Evolutionary conservation across 1,140 invertebrate species (phyloP).

Genomic region (Heliothis subflexa): DNA sequence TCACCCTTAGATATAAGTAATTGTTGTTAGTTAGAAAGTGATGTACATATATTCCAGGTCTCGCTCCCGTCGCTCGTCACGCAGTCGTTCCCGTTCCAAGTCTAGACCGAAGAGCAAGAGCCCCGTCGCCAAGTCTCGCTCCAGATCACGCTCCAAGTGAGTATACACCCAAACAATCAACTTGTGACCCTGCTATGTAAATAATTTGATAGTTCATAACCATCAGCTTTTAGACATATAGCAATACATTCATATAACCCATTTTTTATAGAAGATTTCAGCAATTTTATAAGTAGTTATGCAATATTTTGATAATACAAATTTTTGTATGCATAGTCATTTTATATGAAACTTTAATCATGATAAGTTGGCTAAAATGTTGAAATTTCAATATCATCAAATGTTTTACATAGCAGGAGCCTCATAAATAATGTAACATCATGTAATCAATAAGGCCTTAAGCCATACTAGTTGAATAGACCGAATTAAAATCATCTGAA

Average conservation of each 20-base stretch:
- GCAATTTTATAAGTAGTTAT: not conserved
- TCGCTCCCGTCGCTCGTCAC: slow-evolving; percentile 87
- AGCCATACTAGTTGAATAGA: slow-evolving; percentile 6
- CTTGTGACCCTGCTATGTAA: slow-evolving; percentile 27
- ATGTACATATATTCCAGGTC: slow-evolving; percentile 76
- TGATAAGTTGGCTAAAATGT: not conserved
- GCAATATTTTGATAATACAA: not conserved
- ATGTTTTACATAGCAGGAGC: slow-evolving; percentile 17
- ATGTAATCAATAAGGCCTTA: not conserved
- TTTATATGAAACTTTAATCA: not conserved
- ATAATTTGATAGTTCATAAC: slow-evolving; percentile 5
- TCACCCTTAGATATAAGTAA: too few species aligned
- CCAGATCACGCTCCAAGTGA: slow-evolving; percentile 87
- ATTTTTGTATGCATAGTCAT: slow-evolving; percentile 1
- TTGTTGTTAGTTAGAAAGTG: not conserved
- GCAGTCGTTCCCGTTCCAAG: slow-evolving; percentile 90
- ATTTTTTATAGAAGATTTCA: not conserved
- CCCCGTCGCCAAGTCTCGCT: slow-evolving; percentile 90
- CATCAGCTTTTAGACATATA: not conserved
- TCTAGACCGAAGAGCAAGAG: slow-evolving; percentile 91
- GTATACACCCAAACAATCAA: slow-evolving; percentile 50
- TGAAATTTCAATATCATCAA: not conserved
- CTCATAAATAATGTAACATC: not conserved
- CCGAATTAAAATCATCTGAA: not conserved
- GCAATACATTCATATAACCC: not conserved